Evolutionary conservation across 1,140 invertebrate species (phyloP).

Genomic region (Zaprionus gabonicus): DNA sequence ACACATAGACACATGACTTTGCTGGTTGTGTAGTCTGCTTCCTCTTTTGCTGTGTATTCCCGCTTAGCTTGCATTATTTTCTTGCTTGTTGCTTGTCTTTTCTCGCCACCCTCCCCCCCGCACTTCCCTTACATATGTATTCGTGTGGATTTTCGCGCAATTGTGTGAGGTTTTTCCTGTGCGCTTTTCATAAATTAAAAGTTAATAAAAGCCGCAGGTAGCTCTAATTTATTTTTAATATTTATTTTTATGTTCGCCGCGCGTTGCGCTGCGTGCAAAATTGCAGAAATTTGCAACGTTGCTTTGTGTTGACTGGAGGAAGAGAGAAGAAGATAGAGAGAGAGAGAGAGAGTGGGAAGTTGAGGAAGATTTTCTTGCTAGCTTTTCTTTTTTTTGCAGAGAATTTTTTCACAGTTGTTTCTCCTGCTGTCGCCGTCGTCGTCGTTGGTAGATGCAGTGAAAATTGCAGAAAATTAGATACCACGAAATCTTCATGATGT

Average conservation of each 20-base stretch:
- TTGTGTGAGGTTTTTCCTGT: conserved; percentile 47
- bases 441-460: conserved; percentile 52
- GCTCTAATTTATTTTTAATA: conserved; percentile 80
- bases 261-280: conserved; percentile 56
- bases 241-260: conserved; percentile 68
- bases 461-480: conserved; percentile 76
- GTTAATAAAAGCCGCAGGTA: conserved; percentile 75
- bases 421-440: conserved; percentile 7
- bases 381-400: conserved; percentile 39
- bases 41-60: conserved; percentile 32
- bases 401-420: conserved; percentile 41
- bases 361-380: conserved; percentile 22
- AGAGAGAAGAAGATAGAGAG: no score
- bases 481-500: conserved; percentile 42
- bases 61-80: conserved; percentile 53
- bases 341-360: neutral
- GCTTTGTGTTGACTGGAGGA: neutral
- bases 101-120: conserved; percentile 19
- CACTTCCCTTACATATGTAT: neutral
- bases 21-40: conserved; percentile 14
- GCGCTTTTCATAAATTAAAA: conserved; percentile 75
- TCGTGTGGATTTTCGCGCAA: conserved; percentile 12
- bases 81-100: conserved; percentile 28
- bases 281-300: conserved; percentile 41
- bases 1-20: neutral